Conservation (phyloP, 2,113 vertebrate genomes). For the Oryzias javanicus region DNA sequence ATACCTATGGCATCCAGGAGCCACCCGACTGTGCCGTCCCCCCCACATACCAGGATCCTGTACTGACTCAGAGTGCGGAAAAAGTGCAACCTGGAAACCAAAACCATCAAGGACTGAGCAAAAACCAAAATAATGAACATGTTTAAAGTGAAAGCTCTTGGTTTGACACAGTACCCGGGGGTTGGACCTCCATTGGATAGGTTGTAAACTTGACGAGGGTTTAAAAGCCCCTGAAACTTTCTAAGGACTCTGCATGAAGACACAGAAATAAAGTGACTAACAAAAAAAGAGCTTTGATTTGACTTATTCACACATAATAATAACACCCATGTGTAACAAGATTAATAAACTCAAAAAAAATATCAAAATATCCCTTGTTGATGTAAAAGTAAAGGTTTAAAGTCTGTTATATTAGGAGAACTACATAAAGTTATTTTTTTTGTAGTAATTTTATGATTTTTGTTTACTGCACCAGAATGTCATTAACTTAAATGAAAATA, state of each 20-base stretch:
- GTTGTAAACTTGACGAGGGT: conserved; percentile 90
- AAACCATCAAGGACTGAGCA: neutral
- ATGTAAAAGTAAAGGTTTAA: no score
- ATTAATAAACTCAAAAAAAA: no score
- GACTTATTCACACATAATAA: neutral
- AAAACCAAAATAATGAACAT: neutral
- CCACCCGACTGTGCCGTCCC: conserved; percentile 93
- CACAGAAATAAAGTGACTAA: neutral
- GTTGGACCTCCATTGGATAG: conserved; percentile 84
- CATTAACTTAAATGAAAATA: no score
- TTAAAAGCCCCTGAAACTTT: conserved; percentile 90
- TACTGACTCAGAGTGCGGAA: conserved; percentile 83
- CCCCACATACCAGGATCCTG: conserved; percentile 88
- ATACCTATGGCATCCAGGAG: conserved; percentile 89
- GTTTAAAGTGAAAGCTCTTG: neutral
- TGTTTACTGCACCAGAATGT: no score
- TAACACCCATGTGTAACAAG: no score
- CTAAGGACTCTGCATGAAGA: conserved; percentile 81
- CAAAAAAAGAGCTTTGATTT: neutral
- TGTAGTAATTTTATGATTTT: no score
- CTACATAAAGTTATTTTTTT: no score
- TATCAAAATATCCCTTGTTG: no score
- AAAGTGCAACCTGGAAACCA: conserved; percentile 80
- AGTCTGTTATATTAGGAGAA: no score
- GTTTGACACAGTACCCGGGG: conserved; percentile 76